These are phyloP conservation scores for Ethmia dodecea DNA, from an alignment of 2,888 invertebrate species.

Conservation along the genomic window DNA sequence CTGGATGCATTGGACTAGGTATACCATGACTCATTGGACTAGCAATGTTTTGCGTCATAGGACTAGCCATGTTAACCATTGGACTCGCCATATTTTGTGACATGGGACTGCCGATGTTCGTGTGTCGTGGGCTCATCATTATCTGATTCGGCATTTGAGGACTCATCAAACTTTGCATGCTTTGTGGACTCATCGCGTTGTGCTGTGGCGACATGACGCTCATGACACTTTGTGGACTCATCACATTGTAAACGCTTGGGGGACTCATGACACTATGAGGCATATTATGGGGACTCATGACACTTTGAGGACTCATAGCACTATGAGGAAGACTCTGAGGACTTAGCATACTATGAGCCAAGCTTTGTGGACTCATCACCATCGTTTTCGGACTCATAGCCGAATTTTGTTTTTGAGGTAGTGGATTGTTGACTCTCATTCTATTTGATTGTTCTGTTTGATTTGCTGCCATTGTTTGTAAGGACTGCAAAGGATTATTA, in stretches of 20 bases:
- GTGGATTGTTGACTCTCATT: constrained; percentile 46
- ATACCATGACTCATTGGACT: constrained; percentile 67
- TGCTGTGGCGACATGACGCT: constrained; percentile 72
- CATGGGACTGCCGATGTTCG: constrained; percentile 58
- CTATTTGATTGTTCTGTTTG: constrained; percentile 59
- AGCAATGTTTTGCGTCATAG: constrained; percentile 47
- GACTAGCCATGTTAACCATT: constrained; percentile 54
- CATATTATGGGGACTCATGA: constrained; percentile 60
- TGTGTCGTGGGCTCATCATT: constrained; percentile 65
- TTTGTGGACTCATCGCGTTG: constrained; percentile 69
- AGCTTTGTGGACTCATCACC: constrained; percentile 61
- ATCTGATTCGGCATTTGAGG: constrained; percentile 68
- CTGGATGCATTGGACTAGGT: constrained; percentile 65
- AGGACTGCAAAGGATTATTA: constrained; percentile 57
- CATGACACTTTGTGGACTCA: constrained; percentile 71
- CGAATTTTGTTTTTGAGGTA: constrained; percentile 55
- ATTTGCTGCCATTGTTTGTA: constrained; percentile 63
- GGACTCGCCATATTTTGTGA: constrained; percentile 58
- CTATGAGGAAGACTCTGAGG: constrained; percentile 67
- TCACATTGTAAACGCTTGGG: constrained; percentile 60
- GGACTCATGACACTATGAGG: constrained; percentile 64
- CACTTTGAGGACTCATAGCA: constrained; percentile 67
- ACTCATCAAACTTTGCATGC: constrained; percentile 65
- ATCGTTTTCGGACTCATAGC: constrained; percentile 54
- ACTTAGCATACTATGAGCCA: constrained; percentile 64